phyloP scores from a whole-genome alignment of 2,888 invertebrate genomes.

The Habrosyne pyritoides region DNA sequence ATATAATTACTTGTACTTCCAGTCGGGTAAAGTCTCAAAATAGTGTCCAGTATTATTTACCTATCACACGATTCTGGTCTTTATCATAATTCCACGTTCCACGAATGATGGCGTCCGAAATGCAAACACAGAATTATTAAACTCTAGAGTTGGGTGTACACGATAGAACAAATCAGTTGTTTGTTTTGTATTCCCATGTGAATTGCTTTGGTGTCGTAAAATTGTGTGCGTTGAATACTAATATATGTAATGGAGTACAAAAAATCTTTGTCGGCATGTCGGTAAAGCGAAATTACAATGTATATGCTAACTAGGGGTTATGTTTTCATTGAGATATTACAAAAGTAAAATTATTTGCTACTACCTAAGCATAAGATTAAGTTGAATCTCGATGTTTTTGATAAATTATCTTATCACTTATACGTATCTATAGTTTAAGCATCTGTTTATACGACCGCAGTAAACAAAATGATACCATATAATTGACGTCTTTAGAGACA shows the following conservation, averaged over 20 bases:
- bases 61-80: not conserved
- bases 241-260: not conserved
- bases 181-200: not conserved
- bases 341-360: not conserved
- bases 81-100: constrained; percentile 5
- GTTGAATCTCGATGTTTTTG: too few relatives aligned
- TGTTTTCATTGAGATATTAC: too few relatives aligned
- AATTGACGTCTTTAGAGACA: not conserved
- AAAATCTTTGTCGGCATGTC: not conserved
- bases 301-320: too few relatives aligned
- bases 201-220: constrained; percentile 1
- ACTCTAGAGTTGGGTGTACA: not conserved
- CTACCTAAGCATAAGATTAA: too few relatives aligned
- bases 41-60: constrained; percentile 6
- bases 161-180: not conserved
- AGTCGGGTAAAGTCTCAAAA: not conserved
- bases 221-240: not conserved
- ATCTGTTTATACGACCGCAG: too few relatives aligned
- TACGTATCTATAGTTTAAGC: too few relatives aligned
- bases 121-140: constrained; percentile 8
- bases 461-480: too few relatives aligned
- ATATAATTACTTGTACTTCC: not conserved
- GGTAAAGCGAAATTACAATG: too few relatives aligned
- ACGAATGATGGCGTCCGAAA: constrained; percentile 6
- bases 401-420: too few relatives aligned